These are phyloP conservation scores for Nebria ingens DNA, from an alignment of 1,140 invertebrate genomes.

Conservation along the genomic window DNA sequence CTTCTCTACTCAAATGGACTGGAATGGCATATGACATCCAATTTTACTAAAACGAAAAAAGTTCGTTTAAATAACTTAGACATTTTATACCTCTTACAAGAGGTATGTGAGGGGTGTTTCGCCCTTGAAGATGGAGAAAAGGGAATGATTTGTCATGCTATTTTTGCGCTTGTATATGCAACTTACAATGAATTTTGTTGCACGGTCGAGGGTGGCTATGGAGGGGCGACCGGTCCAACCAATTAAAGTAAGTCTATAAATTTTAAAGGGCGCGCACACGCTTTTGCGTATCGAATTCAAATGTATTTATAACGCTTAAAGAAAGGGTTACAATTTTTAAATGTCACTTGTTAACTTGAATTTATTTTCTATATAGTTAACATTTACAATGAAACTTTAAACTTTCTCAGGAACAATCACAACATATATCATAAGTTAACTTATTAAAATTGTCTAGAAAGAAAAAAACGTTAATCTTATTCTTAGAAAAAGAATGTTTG, in stretches of 20 bases:
- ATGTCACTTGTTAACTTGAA: too few relatives aligned
- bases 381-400: too few relatives aligned
- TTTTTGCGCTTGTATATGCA: slow-evolving; percentile 4
- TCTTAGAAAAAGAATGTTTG: too few relatives aligned
- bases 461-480: too few relatives aligned
- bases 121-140: not conserved
- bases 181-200: not conserved
- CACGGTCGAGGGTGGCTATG: not conserved
- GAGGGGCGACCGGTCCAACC: not conserved
- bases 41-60: slow-evolving; percentile 2
- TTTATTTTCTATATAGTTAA: too few relatives aligned
- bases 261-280: not conserved
- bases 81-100: too few relatives aligned
- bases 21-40: not conserved
- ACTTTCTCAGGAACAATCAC: too few relatives aligned
- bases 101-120: too few relatives aligned
- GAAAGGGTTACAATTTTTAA: not conserved
- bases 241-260: slow-evolving; percentile 4
- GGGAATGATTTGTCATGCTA: slow-evolving; percentile 1
- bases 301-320: not conserved
- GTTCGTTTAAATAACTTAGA: not conserved
- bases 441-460: too few relatives aligned
- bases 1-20: not conserved
- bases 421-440: too few relatives aligned
- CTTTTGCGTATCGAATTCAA: not conserved